Conservation (phyloP, 2,888 invertebrate genomes). For the Plagodis dolabraria region DNA sequence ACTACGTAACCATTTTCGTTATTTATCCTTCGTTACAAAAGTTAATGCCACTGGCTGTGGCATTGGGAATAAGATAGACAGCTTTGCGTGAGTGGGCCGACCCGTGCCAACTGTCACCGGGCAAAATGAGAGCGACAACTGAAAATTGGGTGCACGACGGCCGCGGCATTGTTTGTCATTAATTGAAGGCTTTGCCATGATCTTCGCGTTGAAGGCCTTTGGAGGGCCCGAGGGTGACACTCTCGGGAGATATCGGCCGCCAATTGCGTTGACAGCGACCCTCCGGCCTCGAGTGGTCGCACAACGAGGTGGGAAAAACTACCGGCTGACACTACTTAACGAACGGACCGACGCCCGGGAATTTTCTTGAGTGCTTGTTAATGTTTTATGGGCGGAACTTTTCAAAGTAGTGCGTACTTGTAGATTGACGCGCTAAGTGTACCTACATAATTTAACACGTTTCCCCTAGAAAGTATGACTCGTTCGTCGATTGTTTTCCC, state of each 20-base stretch:
- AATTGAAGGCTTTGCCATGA: slow-evolving; percentile 82
- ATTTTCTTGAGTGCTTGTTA: slow-evolving; percentile 85
- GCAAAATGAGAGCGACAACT: slow-evolving; percentile 77
- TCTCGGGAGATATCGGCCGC: slow-evolving; percentile 80
- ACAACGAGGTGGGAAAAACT: slow-evolving; percentile 81
- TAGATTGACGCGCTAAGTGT: slow-evolving; percentile 82
- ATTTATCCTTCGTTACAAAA: slow-evolving; percentile 41
- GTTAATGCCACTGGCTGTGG: slow-evolving; percentile 43
- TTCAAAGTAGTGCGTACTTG: slow-evolving; percentile 70
- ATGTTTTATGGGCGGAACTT: slow-evolving; percentile 84
- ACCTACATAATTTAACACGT: slow-evolving; percentile 81
- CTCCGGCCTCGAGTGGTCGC: slow-evolving; percentile 69
- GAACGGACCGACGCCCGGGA: slow-evolving; percentile 76
- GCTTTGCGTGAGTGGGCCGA: slow-evolving; percentile 60
- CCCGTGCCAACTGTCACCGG: slow-evolving; percentile 77
- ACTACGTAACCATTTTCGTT: slow-evolving; percentile 2
- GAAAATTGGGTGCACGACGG: slow-evolving; percentile 75
- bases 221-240: slow-evolving; percentile 66
- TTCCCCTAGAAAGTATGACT: slow-evolving; percentile 65
- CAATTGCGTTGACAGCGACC: slow-evolving; percentile 82
- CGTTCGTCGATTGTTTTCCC: slow-evolving; percentile 58
- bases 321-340: slow-evolving; percentile 83
- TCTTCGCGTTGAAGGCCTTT: slow-evolving; percentile 67
- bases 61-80: slow-evolving; percentile 56
- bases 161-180: slow-evolving; percentile 75